Evolutionary conservation across 2,113 vertebrate species (phyloP), one percentile per base, ranked within the genome.

Genomic region (Mus musculus): DNA sequence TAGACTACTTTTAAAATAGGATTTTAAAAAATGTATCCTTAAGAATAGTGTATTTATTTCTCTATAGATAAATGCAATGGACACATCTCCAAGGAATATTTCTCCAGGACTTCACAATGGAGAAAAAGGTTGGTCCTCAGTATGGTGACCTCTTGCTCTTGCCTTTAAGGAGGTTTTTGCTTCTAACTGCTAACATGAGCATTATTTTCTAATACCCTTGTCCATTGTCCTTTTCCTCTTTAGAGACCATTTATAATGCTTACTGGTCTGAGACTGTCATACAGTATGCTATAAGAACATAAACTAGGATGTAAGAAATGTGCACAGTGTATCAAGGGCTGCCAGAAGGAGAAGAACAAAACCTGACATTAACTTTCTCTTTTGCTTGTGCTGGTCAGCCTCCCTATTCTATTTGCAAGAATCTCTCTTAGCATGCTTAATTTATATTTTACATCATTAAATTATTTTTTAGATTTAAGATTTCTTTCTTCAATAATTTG

Each of bases 71-170:
- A 99, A 98, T 75, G 96, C 98, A 63, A 97, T 99, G 97, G 99
- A 99, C 84, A 99, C 99, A 36, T 99, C 99, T 20, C 99, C 99
- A 61, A 99, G 99, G 36, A 99, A 99, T 98, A 98, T 99, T 94
- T 99, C 99, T 69, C 99, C 99, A 90, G 99, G 99, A 59, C 98
- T 99, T 17, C 99, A 99, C 97, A 99, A 99, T 72, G 99, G 99
- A 69, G 99, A 99, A 5, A 99, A 99, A 99, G 99, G 99, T 99
- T 96, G 93, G 98, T 98, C 10, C n/a, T 80, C 14, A 81, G 13
- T 73, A 28, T 85, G 5, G 3, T 80, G 54, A 71, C 85, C 77
- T 42, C 84, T 84, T 10, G 24, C 19, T 59, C 28, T 71, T 95
- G 54, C 46, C 54, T 49, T 95, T 84, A 88, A 77, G 86, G 86